Evolutionary conservation across 2,888 invertebrate genomes (phyloP), one percentile per base, ranked within the genome.

Genomic region (Entomobrya multifasciata): DNA sequence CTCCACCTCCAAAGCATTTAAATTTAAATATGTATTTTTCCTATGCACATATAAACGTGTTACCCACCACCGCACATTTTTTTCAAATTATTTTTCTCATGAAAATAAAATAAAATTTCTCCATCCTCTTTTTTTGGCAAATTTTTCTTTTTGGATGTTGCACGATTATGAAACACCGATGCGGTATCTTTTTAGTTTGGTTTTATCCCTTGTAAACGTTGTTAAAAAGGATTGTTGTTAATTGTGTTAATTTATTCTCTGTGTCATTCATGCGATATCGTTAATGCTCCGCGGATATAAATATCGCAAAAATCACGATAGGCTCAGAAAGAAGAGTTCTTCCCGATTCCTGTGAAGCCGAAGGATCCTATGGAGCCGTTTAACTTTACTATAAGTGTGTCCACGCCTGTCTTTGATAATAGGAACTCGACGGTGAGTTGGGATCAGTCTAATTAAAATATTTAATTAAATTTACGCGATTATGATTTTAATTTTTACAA

Each of bases 371-470:
- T 22, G 13, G 81, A 81, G 22, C 81, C 81, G 5, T 92, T 92
- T 80, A 91, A 93, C 27, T 92, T 94, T 87, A 93, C 94, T 91
- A 93, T 93, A 27, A 93, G 94, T 1, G 93, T 94, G 3, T 93
- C 94, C 13, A 92, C 93, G 83, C 94, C 94, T 1, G 94, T 94
- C 15, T 94, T 94, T 91, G 93, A 94, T 90, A 92, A 92, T 65
- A 92, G 92, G 89, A 93, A 93, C 88, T 91, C 91, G 65, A 91
- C 92, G 22, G 85, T 83, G 65, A 87, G 76, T 78, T 74, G 13
- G 10, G 47, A 8, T 11, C 13, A 13, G 47, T 47, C 13, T 11
- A 47, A 11, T 47, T 47, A n/a, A n/a, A n/a, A 5, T 55, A 55
- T 17, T 55, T 55, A 11, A 55, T 55, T 6, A n/a, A n/a, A 5